Evolutionary conservation across 2,797 vertebrate species (phyloP).

Genomic region (Anguilla megastoma): DNA sequence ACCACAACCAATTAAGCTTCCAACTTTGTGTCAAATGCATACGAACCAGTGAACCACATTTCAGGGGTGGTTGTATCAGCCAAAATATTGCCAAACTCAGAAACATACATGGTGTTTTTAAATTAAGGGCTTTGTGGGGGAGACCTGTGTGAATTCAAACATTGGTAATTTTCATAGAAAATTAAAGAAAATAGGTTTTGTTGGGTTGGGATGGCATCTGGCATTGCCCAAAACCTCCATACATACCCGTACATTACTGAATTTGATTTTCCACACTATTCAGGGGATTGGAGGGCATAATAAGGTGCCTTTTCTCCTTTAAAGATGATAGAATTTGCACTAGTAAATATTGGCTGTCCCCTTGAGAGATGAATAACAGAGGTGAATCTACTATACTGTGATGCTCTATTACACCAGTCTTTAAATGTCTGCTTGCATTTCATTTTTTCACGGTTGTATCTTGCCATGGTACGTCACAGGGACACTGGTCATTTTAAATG

Average conservation of each 20-base stretch:
- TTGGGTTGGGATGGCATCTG: constrained; percentile 40
- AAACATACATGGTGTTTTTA: background rate
- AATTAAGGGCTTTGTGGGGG: constrained; percentile 24
- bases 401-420: background rate
- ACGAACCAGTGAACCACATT: constrained; percentile 41
- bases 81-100: background rate
- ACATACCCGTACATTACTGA: constrained; percentile 38
- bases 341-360: background rate
- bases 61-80: background rate
- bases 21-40: background rate
- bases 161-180: constrained; percentile 18
- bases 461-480: background rate
- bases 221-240: background rate
- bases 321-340: background rate
- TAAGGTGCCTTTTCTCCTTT: background rate
- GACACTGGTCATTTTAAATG: background rate
- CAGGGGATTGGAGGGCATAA: background rate
- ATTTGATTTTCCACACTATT: background rate
- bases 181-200: constrained; percentile 27
- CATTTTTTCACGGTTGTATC: background rate
- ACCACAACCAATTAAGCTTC: constrained; percentile 37
- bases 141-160: constrained; percentile 40
- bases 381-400: background rate
- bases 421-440: background rate
- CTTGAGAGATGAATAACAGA: background rate